Evolutionary conservation across 2,797 vertebrate species (phyloP).

Genomic region (Discoglossus pictus): DNA sequence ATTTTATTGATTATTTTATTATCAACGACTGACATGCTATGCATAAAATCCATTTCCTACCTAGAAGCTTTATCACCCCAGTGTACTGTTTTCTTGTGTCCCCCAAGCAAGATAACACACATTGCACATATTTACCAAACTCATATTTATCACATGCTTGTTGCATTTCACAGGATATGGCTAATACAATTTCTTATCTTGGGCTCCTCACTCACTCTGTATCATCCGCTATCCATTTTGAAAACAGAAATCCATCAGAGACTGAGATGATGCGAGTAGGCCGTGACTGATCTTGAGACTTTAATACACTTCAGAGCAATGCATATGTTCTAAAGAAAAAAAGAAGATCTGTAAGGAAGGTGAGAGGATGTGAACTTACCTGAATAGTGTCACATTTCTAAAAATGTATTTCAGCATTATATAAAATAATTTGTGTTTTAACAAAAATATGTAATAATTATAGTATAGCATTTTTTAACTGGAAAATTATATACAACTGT

Average conservation of each 20-base stretch:
- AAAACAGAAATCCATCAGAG: not conserved
- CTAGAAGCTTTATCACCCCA: not conserved
- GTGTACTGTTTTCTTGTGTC: not conserved
- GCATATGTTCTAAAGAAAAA: conserved; percentile 12
- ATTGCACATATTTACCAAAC: conserved; percentile 8
- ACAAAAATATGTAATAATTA: too few species aligned
- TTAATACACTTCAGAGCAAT: conserved; percentile 4
- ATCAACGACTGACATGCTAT: too few species aligned
- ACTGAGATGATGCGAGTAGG: conserved; percentile 3
- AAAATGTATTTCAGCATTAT: too few species aligned
- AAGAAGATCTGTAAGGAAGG: too few species aligned
- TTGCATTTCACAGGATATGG: conserved; percentile 21
- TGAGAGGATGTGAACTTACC: too few species aligned
- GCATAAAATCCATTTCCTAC: not conserved
- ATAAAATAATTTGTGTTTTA: too few species aligned
- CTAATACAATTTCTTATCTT: conserved; percentile 36
- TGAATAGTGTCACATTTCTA: too few species aligned
- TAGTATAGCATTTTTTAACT: too few species aligned
- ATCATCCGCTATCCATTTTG: not conserved
- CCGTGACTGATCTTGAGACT: conserved; percentile 9
- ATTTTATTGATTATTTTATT: too few species aligned
- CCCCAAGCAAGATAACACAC: not conserved
- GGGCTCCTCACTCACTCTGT: not conserved
- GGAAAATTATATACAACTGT: too few species aligned
- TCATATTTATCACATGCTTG: conserved; percentile 14